phyloP scores from a whole-genome alignment of 2,888 invertebrate genomes.

The Drosophila borealis region DNA sequence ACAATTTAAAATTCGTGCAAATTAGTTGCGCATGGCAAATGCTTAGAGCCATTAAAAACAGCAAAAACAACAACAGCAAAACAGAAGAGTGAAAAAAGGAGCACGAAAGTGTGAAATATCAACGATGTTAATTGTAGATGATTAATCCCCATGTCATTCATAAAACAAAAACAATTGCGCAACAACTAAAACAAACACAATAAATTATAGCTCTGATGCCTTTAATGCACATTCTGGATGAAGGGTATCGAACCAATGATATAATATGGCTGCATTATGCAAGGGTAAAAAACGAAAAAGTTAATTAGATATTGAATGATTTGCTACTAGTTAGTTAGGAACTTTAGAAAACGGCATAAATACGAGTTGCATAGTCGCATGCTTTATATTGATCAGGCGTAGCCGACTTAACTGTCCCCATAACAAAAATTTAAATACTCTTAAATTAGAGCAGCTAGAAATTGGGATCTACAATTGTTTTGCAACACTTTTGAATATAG shows the following conservation, averaged over 20 bases:
- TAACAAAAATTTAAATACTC: neutral
- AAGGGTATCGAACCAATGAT: constrained; percentile 3
- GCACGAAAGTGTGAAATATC: constrained; percentile 49
- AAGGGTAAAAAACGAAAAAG: constrained; percentile 1
- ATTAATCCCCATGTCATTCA: constrained; percentile 33
- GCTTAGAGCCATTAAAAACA: neutral
- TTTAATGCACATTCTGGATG: constrained; percentile 11
- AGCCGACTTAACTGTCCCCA: neutral
- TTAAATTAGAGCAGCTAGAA: neutral
- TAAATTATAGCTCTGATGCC: constrained; percentile 9
- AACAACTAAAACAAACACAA: constrained; percentile 23
- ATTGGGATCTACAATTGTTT: too few species aligned
- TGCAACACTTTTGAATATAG: too few species aligned
- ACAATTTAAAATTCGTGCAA: constrained; percentile 46
- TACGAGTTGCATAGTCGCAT: neutral
- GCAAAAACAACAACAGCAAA: neutral
- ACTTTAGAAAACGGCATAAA: neutral
- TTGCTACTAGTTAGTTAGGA: neutral
- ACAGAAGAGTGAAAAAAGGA: constrained; percentile 9
- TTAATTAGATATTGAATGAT: constrained; percentile 1
- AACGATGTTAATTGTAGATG: constrained; percentile 52
- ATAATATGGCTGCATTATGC: constrained; percentile 19
- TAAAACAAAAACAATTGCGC: constrained; percentile 39
- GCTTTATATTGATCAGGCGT: neutral
- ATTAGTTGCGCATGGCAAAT: constrained; percentile 50